Evolutionary conservation across 1,140 invertebrate genomes (phyloP).

Genomic region (Meloidogyne exigua): DNA sequence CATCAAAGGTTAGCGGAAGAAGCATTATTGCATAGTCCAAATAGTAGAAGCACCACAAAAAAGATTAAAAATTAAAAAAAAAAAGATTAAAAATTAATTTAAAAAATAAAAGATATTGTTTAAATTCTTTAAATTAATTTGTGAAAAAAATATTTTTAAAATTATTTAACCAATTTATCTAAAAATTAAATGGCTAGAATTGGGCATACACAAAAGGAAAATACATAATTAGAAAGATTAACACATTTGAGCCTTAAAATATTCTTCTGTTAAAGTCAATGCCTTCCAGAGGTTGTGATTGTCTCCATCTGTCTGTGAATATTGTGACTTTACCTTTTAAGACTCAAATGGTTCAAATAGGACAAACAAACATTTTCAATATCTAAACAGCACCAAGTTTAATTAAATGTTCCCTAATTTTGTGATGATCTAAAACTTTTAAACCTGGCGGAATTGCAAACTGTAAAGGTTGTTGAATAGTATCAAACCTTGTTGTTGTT

Average conservation of each 20-base stretch:
- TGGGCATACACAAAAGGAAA: not conserved
- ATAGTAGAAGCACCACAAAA: not conserved
- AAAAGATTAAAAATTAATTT: not conserved
- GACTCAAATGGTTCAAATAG: too few species aligned
- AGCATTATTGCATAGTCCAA: not conserved
- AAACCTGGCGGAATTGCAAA: not conserved
- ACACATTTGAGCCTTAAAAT: too few species aligned
- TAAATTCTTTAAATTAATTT: not conserved
- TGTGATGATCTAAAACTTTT: not conserved
- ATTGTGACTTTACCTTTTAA: too few species aligned
- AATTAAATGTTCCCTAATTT: not conserved
- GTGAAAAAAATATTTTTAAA: not conserved
- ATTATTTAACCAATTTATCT: too few species aligned
- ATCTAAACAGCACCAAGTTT: not conserved
- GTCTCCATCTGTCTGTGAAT: too few species aligned
- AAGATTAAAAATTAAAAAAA: slow-evolving; percentile 1
- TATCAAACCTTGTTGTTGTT: too few species aligned
- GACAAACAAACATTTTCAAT: too few species aligned
- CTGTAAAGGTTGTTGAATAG: not conserved
- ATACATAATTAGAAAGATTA: too few species aligned
- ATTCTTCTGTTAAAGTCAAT: too few species aligned
- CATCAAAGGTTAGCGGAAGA: not conserved
- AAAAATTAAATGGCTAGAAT: not conserved
- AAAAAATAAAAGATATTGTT: too few species aligned
- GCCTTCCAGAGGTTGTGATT: too few species aligned